Evolutionary conservation across 2,113 vertebrate species (phyloP).

Genomic region (Ageneiosus marmoratus): DNA sequence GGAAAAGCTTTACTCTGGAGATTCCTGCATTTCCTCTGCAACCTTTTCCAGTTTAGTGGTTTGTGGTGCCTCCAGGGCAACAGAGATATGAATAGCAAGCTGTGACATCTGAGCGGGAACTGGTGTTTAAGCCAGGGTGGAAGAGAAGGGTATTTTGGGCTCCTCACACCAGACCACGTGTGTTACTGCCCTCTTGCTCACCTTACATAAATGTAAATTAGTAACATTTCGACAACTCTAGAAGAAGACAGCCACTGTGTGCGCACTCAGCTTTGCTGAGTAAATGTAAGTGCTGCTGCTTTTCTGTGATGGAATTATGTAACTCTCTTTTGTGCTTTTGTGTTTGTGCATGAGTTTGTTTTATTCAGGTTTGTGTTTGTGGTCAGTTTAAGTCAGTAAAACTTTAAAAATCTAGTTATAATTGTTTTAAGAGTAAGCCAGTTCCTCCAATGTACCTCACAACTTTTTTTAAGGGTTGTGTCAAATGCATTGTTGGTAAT

Average conservation of each 20-base stretch:
- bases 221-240: not conserved
- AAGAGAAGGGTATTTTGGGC: conserved; percentile 64
- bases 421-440: not conserved
- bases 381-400: no score
- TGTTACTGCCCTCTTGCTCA: conserved; percentile 27
- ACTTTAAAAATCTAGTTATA: not conserved
- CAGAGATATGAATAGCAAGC: conserved; percentile 73
- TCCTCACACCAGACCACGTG: conserved; percentile 23
- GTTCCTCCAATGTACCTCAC: not conserved
- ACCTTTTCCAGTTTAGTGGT: conserved; percentile 51
- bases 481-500: not conserved
- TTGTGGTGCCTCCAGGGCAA: conserved; percentile 62
- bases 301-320: not conserved
- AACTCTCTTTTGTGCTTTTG: not conserved
- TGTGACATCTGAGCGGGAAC: conserved; percentile 69
- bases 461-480: not conserved
- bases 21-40: not conserved
- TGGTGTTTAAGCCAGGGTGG: conserved; percentile 36
- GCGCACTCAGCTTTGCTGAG: conserved; percentile 31
- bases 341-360: no score
- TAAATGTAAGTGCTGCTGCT: conserved; percentile 44
- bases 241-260: conserved; percentile 13
- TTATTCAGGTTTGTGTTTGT: not conserved
- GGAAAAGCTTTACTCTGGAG: not conserved
- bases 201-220: conserved; percentile 32